These are phyloP conservation scores for Mastomys natalensis DNA, from an alignment of 2,113 vertebrate species.

Conservation along the genomic window DNA sequence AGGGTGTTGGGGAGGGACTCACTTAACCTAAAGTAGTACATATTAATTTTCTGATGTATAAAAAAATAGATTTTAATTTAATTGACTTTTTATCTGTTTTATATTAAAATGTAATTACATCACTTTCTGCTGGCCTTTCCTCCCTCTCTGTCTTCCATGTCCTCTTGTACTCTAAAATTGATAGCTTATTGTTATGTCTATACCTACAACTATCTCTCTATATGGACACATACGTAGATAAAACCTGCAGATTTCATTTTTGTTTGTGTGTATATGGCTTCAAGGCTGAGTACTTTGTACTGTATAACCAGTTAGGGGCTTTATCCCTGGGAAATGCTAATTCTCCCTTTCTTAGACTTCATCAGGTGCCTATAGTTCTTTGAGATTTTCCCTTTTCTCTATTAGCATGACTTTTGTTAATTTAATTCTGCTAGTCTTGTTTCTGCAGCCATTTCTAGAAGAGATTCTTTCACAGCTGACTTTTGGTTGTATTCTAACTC, in stretches of 20 bases:
- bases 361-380: not conserved
- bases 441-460: not conserved
- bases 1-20: not conserved
- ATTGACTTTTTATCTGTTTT: not conserved
- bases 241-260: not conserved
- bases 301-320: not conserved
- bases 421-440: not conserved
- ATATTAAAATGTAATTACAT: not conserved
- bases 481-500: not conserved
- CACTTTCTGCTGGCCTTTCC: not conserved
- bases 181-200: not conserved
- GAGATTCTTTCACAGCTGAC: not conserved
- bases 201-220: not conserved
- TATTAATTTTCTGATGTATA: not conserved
- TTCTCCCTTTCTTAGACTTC: not conserved
- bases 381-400: not conserved
- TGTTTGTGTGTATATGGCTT: not conserved
- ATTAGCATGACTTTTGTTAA: not conserved
- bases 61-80: not conserved
- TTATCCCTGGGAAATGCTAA: not conserved
- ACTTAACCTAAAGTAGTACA: not conserved
- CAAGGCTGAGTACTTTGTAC: not conserved
- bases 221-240: too few relatives aligned
- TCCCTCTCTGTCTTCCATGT: not conserved
- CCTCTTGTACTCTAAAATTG: not conserved